Conservation (phyloP, 2,888 invertebrate species). For the Blastobasis adustella region DNA sequence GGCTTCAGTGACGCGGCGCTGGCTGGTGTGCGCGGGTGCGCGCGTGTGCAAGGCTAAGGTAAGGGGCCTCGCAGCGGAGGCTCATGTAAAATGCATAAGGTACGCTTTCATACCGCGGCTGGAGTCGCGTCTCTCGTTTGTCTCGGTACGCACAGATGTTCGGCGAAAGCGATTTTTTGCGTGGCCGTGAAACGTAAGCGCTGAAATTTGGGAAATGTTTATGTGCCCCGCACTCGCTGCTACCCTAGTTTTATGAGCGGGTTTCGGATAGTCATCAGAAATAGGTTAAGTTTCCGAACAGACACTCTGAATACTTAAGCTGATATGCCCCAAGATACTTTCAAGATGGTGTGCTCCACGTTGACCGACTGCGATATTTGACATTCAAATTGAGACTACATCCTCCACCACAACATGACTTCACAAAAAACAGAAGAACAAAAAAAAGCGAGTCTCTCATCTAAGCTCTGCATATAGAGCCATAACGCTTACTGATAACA, state of each 20-base stretch:
- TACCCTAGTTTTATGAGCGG: background rate
- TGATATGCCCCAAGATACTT: too few species aligned
- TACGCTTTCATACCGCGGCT: slow-evolving; percentile 46
- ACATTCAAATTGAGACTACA: too few species aligned
- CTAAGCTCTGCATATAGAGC: too few species aligned
- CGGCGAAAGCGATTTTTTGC: slow-evolving; percentile 50
- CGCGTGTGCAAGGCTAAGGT: slow-evolving; percentile 27
- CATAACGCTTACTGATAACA: background rate
- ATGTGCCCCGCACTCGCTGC: slow-evolving; percentile 6
- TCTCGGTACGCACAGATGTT: slow-evolving; percentile 61
- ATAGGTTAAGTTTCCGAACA: too few species aligned
- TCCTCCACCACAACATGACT: too few species aligned
- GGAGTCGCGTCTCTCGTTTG: slow-evolving; percentile 44
- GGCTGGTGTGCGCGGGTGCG: slow-evolving; percentile 3
- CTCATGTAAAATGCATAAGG: slow-evolving; percentile 82
- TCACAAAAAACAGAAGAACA: too few species aligned
- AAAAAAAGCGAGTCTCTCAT: too few species aligned
- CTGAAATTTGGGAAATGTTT: slow-evolving; percentile 15
- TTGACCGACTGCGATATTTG: too few species aligned
- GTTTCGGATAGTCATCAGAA: too few species aligned
- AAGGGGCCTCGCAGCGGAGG: slow-evolving; percentile 19
- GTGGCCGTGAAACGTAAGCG: slow-evolving; percentile 40
- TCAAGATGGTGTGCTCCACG: too few species aligned
- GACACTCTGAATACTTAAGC: too few species aligned
- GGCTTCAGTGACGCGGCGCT: background rate